phyloP scores from a whole-genome alignment of 1,140 invertebrate species.

The Bemisia tabaci region DNA sequence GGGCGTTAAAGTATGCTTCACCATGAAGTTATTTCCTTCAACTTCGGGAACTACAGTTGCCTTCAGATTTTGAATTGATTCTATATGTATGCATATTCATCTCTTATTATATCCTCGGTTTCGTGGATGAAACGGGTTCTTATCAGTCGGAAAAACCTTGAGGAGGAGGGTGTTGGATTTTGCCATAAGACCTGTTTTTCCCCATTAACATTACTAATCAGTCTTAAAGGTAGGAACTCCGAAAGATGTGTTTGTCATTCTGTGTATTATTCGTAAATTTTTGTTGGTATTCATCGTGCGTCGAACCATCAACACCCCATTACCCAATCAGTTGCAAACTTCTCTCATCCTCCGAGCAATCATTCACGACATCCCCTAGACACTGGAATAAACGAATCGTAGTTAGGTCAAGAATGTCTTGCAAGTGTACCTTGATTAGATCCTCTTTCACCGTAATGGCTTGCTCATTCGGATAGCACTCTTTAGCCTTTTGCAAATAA shows the following conservation, averaged over 20 bases:
- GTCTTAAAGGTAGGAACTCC: constrained; percentile 7
- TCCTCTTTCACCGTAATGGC: constrained; percentile 5
- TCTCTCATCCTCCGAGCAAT: too few species aligned
- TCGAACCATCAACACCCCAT: constrained; percentile 9
- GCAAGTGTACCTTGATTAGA: too few species aligned
- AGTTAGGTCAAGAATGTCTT: too few species aligned
- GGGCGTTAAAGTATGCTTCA: background rate
- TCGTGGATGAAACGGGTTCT: too few species aligned
- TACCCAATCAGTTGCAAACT: background rate
- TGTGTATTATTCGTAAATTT: constrained; percentile 10
- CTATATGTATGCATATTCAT: too few species aligned
- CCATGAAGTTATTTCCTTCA: too few species aligned
- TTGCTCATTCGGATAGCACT: constrained; percentile 9
- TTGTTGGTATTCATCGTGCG: constrained; percentile 14
- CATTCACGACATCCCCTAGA: too few species aligned
- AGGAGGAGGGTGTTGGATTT: constrained; percentile 12
- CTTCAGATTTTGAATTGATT: too few species aligned
- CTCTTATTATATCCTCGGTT: too few species aligned
- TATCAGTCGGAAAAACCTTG: constrained; percentile 12
- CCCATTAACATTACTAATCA: constrained; percentile 4
- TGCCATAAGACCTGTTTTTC: constrained; percentile 12
- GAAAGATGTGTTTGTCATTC: constrained; percentile 10
- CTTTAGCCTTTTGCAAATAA: constrained; percentile 9
- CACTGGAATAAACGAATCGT: too few species aligned
- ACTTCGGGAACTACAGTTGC: too few species aligned